Base-by-base conservation (phyloP, 2,797 vertebrate species). In the Gallinago solitaria region DNA sequence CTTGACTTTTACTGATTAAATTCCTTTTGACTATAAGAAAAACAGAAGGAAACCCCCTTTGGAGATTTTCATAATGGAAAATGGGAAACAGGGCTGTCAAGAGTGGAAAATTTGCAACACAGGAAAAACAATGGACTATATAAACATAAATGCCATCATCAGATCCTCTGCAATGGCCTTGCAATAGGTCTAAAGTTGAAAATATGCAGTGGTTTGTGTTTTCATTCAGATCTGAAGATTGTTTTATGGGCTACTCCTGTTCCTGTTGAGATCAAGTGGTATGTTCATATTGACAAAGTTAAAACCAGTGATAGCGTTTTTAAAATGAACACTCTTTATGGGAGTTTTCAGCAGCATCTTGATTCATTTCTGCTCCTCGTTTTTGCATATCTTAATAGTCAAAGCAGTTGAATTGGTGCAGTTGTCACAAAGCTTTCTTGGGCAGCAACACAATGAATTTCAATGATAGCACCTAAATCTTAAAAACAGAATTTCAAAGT, bases 51-150 rank as follows among this genome's bases (percentile, higher is more conserved):
- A 96, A 83, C 75, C 54, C 67, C 94, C 91, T 90, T 92, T 91
- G 90, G 96, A 96, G 96, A 85, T 70, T 96, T 94, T 63, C 84
- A 90, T 94, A 92, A 95, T 85, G 93, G 88, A 93, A 97, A 96
- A 94, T 74, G 89, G 96, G 94, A 97, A 95, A 87, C 74, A 87
- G 59, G 68, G 82, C 71, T 93, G 93, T 95, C 87, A 94, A 77
- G 35, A 93, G 84, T 87, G 88, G 94, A 97, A 95, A 96, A 86
- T 93, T 88, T 71, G 80, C 78, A 91, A 96, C 84, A 91, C 89
- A 94, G 93, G 76, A 95, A 97, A 94, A 97, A 82, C 91, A 97
- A 89, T 94, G 85, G 84, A 73, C 87, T 96, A 84, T 73, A 79
- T 94, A 92, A 97, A 97, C 93, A 92, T 37, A 83, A 96, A 85